Percentiles rank a stretch among this genome's conserved stretches.
Evolutionary conservation across 2,888 invertebrate genomes (phyloP).

Genomic region (Cantharis nigra): DNA sequence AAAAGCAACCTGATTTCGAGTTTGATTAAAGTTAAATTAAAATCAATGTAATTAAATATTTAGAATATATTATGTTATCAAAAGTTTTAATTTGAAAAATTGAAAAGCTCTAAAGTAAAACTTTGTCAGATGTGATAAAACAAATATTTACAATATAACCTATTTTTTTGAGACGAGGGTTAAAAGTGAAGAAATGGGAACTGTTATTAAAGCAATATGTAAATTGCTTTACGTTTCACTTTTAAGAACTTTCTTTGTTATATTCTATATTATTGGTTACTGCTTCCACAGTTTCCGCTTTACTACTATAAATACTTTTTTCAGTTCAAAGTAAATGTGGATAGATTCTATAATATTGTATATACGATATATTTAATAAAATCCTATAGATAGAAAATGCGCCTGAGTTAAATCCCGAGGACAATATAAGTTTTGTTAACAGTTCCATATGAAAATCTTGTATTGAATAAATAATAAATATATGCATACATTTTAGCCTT

Average conservation of each 20-base stretch:
- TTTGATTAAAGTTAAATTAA: neutral
- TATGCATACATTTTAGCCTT: neutral
- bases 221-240: neutral
- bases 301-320: neutral
- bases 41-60: neutral
- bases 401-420: neutral
- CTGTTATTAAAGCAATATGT: neutral
- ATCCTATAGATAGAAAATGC: neutral
- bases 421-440: neutral
- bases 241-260: neutral
- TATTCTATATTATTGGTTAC: neutral
- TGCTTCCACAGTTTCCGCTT: neutral
- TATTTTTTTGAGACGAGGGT: neutral
- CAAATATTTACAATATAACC: neutral
- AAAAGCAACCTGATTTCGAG: neutral
- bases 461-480: neutral
- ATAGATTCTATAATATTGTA: neutral
- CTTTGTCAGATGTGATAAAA: neutral
- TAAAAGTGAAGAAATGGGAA: neutral
- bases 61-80: too few relatives aligned
- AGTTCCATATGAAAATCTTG: neutral
- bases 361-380: slow-evolving; percentile 1
- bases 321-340: slow-evolving; percentile 1
- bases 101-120: neutral
- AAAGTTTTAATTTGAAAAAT: neutral